A percentile compares a stretch with the other conserved stretches of the same genome.
These are phyloP conservation scores for Epinephelus fuscoguttatus DNA, from an alignment of 2,113 vertebrate species.

Conservation along the genomic window DNA sequence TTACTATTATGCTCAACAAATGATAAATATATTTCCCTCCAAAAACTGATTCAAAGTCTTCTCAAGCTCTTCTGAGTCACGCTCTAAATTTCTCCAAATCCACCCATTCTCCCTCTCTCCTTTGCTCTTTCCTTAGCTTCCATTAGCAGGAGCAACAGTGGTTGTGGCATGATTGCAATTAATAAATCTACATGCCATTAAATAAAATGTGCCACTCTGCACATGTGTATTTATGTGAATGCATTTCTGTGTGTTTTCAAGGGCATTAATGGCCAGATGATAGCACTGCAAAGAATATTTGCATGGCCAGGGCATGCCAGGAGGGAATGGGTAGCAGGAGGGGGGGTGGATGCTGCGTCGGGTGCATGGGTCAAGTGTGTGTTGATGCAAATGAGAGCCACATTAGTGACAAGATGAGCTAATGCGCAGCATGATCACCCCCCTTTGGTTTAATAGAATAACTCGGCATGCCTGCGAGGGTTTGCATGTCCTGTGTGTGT, in stretches of 20 bases:
- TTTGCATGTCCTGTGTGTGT: slow-evolving; percentile 19
- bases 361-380: slow-evolving; percentile 84
- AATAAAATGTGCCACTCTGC: slow-evolving; percentile 71
- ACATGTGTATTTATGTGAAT: slow-evolving; percentile 23
- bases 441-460: slow-evolving; percentile 66
- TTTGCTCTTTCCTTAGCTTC: slow-evolving; percentile 29
- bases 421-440: slow-evolving; percentile 56
- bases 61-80: neutral
- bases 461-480: slow-evolving; percentile 36
- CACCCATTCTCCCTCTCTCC: neutral
- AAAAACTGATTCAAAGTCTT: neutral
- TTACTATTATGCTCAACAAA: neutral
- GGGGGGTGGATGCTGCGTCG: neutral
- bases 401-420: slow-evolving; percentile 74
- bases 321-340: slow-evolving; percentile 74
- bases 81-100: slow-evolving; percentile 8
- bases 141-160: slow-evolving; percentile 51
- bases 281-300: slow-evolving; percentile 80
- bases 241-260: slow-evolving; percentile 55
- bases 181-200: slow-evolving; percentile 83
- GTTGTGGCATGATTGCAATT: slow-evolving; percentile 77
- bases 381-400: slow-evolving; percentile 85
- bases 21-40: neutral
- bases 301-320: slow-evolving; percentile 72
- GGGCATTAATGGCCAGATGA: slow-evolving; percentile 82